phyloP scores from a whole-genome alignment of 1,140 invertebrate genomes.

The Medauroidea extradentata region DNA sequence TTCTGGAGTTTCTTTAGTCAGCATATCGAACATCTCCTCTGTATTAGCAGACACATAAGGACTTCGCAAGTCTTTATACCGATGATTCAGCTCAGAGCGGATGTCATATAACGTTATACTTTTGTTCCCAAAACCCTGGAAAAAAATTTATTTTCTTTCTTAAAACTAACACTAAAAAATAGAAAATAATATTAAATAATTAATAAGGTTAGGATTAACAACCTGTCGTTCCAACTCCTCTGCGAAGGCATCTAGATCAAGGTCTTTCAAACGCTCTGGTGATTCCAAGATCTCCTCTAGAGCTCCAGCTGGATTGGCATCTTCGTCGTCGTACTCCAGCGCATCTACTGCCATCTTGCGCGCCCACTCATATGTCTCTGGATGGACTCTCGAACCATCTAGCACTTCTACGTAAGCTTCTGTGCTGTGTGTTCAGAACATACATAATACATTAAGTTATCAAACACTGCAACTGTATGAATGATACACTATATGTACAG shows the following conservation, averaged over 20 bases:
- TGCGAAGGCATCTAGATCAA: constrained; percentile 98
- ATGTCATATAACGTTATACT: constrained; percentile 98
- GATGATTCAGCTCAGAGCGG: constrained; percentile 87
- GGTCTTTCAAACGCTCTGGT: constrained; percentile 91
- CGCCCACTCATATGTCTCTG: constrained; percentile 99
- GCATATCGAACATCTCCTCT: constrained; percentile 89
- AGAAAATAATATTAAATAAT: constrained; percentile 1
- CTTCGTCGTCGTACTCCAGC: constrained; percentile 95
- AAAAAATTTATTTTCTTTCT: constrained; percentile 9
- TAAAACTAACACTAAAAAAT: background rate
- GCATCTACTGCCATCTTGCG: constrained; percentile 99
- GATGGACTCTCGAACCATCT: constrained; percentile 96
- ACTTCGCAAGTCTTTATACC: constrained; percentile 91
- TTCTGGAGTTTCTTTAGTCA: constrained; percentile 95
- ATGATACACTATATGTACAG: too few species aligned
- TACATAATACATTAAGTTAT: too few species aligned
- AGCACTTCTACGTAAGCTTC: constrained; percentile 94
- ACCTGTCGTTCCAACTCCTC: constrained; percentile 93
- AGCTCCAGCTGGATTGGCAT: constrained; percentile 92
- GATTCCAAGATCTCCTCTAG: constrained; percentile 96
- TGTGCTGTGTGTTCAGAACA: constrained; percentile 66
- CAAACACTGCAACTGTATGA: too few species aligned
- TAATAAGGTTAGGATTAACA: background rate
- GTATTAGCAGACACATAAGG: constrained; percentile 72
- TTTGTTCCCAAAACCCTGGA: constrained; percentile 90